phyloP scores from a whole-genome alignment of 1,140 invertebrate species.

The Euwallacea fornicatus region DNA sequence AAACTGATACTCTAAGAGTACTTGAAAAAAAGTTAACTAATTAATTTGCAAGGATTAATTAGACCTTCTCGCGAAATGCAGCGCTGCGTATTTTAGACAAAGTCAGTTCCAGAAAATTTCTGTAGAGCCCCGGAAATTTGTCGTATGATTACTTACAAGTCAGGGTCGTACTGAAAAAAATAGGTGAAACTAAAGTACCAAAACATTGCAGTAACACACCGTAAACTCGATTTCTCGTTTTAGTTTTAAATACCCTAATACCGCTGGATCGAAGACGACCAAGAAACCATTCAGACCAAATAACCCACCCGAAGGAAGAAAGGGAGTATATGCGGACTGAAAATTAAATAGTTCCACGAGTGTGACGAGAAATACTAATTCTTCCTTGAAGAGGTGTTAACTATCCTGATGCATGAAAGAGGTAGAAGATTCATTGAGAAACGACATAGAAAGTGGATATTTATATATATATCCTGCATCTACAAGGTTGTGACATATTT shows the following conservation, averaged over 20 bases:
- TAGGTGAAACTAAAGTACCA: not conserved
- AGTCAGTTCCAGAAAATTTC: too few relatives aligned
- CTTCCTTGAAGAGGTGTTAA: conserved; percentile 22
- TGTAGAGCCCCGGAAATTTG: too few relatives aligned
- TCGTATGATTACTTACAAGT: too few relatives aligned
- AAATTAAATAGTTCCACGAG: conserved; percentile 64
- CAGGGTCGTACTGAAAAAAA: too few relatives aligned
- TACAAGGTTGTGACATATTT: too few relatives aligned
- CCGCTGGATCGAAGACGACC: not conserved
- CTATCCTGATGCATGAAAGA: too few relatives aligned
- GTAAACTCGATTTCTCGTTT: not conserved
- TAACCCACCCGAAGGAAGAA: conserved; percentile 10
- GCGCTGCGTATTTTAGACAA: too few relatives aligned
- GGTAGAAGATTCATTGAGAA: conserved; percentile 45
- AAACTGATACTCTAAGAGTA: too few relatives aligned
- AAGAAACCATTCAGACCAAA: not conserved
- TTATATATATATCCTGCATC: not conserved
- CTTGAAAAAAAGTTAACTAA: too few relatives aligned
- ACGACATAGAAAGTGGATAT: conserved; percentile 23
- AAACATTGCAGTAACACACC: not conserved
- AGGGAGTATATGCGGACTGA: conserved; percentile 58
- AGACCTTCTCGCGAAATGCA: too few relatives aligned
- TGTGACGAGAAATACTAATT: conserved; percentile 68
- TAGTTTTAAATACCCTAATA: not conserved
- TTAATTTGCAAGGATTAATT: too few relatives aligned